Conservation (phyloP, 2,888 invertebrate genomes). For the Cybosia mesomella region DNA sequence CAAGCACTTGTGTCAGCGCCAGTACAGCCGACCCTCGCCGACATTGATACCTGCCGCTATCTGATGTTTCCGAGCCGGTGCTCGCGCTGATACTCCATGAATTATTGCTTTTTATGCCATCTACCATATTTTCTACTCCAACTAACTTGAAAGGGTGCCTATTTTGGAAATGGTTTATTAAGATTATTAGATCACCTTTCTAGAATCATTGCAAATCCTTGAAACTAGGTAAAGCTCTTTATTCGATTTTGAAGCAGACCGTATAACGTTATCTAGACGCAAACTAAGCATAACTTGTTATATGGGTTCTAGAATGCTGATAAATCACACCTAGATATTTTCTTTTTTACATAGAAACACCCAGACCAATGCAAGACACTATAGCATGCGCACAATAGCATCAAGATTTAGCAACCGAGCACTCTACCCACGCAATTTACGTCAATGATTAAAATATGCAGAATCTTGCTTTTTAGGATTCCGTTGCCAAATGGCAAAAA, state of each 20-base stretch:
- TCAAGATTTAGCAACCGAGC: too few species aligned
- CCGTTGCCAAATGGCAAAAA: too few species aligned
- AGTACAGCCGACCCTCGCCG: slow-evolving; percentile 29
- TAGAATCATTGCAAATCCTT: background rate
- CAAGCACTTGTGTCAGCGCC: slow-evolving; percentile 16
- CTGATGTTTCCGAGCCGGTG: slow-evolving; percentile 47
- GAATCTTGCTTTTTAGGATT: too few species aligned
- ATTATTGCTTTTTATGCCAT: slow-evolving; percentile 42
- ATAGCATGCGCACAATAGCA: too few species aligned
- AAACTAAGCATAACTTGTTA: too few species aligned
- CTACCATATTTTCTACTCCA: slow-evolving; percentile 31
- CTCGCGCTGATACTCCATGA: slow-evolving; percentile 36
- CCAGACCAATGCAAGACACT: too few species aligned
- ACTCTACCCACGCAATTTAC: too few species aligned
- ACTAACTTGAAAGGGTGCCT: slow-evolving; percentile 22
- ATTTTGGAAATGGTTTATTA: slow-evolving; percentile 20
- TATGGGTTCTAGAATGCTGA: too few species aligned
- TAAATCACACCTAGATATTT: background rate
- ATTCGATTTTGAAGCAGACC: too few species aligned
- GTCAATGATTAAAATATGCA: too few species aligned
- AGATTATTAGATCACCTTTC: slow-evolving; percentile 5
- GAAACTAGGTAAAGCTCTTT: background rate
- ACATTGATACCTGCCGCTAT: slow-evolving; percentile 46
- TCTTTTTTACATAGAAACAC: background rate
- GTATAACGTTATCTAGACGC: too few species aligned